Evolutionary conservation across 2,113 vertebrate genomes (phyloP).

Genomic region (Hemicordylus capensis): DNA sequence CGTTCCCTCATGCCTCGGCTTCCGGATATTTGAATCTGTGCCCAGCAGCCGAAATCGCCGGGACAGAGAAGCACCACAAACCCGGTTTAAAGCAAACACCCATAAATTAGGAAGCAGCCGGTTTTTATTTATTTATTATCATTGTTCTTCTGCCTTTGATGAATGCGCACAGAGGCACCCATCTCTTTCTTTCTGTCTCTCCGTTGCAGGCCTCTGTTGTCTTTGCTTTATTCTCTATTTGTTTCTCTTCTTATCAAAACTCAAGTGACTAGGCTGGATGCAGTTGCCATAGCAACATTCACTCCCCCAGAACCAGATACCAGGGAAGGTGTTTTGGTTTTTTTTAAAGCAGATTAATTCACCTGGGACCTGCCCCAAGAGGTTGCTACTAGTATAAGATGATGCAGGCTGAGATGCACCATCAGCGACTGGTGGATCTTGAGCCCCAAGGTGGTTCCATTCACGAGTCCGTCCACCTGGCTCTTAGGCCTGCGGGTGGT

Average conservation of each 20-base stretch:
- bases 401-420: background rate
- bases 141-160: background rate
- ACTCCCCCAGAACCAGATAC: slow-evolving; percentile 49
- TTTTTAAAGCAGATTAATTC: slow-evolving; percentile 62
- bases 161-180: slow-evolving; percentile 39
- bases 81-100: rapidly evolving
- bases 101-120: background rate
- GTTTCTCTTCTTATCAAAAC: slow-evolving; percentile 50
- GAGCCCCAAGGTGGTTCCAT: slow-evolving; percentile 32
- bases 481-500: background rate
- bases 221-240: slow-evolving; percentile 48
- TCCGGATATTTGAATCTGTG: rapidly evolving
- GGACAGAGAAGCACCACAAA: background rate
- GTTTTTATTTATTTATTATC: rapidly evolving
- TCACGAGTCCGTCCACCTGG: background rate
- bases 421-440: background rate
- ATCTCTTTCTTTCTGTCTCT: background rate
- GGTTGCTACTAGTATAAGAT: slow-evolving; percentile 34
- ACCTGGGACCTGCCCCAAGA: slow-evolving; percentile 60
- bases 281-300: slow-evolving; percentile 74
- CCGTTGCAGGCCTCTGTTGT: background rate
- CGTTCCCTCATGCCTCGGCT: background rate
- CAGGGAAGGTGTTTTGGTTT: slow-evolving; percentile 48
- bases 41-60: background rate
- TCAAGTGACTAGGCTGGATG: slow-evolving; percentile 64